Base-by-base conservation (phyloP, 2,888 invertebrate species). In the Sisyra nigra region DNA sequence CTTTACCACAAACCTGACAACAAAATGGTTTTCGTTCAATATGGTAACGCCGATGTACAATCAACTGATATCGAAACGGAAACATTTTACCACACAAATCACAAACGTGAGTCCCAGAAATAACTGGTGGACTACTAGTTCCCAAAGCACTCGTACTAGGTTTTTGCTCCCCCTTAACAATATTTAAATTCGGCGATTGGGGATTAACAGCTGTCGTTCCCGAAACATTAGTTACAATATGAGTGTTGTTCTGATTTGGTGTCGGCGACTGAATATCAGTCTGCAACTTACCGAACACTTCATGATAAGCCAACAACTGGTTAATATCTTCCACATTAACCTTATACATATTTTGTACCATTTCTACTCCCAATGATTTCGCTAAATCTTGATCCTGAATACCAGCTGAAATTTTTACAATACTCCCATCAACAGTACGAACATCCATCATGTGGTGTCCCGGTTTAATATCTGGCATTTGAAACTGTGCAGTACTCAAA, bases 1-100 rank as follows among this genome's bases (percentile, higher is more conserved):
- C 83, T 54, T 84, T 81, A 19, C 86, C 86, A 57, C 86, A 87
- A 32, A 86, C 84, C 46, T 71, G 71, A 52, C 74, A 74, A 47
- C 84, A 82, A 56, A 83, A 86, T 35, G 86, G 86, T 59, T 87
- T 87, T 50, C 80, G 72, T 62, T 87, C 86, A 34, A 80, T 83
- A 55, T 88, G 88, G 62, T 87, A 87, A 52, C 87, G 75, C 55
- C 84, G 72, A 63, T 88, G 87, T 34, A 87, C 86, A 53, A 87
- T 87, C 46, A 87, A 71, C 58, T 87, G 87, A 63, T 88, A 87
- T 45, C 86, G 76, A 61, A 82, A 87, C 55, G 84, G 84, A 63
- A 87, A 87, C 65, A 83, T 80, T 65, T 87, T 86, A 41, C 84
- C 83, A 54, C 87, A 87, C 46, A 87, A 74, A 60, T 87, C 86